Evolutionary conservation across 1,140 invertebrate species (phyloP).

Genomic region (Penaeus japonicus): DNA sequence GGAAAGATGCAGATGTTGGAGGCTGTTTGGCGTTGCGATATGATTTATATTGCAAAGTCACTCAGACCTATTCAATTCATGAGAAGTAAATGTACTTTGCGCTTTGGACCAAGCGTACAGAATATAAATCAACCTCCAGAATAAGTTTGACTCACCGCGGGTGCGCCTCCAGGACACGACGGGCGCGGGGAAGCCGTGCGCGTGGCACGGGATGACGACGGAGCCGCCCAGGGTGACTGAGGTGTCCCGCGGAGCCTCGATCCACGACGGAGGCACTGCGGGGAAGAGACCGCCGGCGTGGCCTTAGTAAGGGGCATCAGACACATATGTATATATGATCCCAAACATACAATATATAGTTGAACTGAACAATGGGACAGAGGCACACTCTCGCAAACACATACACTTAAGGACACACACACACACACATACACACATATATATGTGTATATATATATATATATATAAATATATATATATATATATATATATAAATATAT

Average conservation of each 20-base stretch:
- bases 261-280: conserved; percentile 84
- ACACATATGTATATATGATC: not conserved
- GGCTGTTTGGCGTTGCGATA: not conserved
- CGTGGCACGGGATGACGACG: conserved; percentile 77
- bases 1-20: not conserved
- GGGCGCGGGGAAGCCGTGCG: conserved; percentile 78
- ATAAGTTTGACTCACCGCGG: conserved; percentile 40
- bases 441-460: no score
- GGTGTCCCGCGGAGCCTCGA: conserved; percentile 79
- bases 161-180: conserved; percentile 73
- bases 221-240: conserved; percentile 78
- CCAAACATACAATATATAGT: no score
- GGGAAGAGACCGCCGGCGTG: conserved; percentile 4
- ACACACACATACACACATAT: not conserved
- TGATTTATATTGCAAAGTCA: not conserved
- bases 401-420: not conserved
- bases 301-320: not conserved
- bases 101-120: no score
- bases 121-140: no score
- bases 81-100: no score
- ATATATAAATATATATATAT: no score
- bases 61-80: no score
- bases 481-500: no score
- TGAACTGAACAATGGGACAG: no score
- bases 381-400: no score